A percentile compares a stretch with the other conserved stretches of the same genome.
Conservation (phyloP, 1,140 invertebrate species). For the Eriocheir sinensis region DNA sequence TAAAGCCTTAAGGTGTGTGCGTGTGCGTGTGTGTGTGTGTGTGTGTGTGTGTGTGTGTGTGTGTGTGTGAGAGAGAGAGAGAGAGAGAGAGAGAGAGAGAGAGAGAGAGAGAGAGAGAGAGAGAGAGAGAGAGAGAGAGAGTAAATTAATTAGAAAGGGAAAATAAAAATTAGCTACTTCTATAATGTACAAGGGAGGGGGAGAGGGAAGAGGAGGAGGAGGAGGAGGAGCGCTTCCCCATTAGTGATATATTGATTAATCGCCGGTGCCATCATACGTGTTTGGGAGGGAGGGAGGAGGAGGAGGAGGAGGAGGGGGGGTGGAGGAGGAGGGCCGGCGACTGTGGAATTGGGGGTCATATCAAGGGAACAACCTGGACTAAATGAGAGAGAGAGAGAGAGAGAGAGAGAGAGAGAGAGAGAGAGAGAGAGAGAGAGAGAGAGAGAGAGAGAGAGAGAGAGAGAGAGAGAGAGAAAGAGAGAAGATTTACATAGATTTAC, state of each 20-base stretch:
- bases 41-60: conserved; percentile 16
- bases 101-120: conserved; percentile 10
- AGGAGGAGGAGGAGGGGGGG: not conserved
- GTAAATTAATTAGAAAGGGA: conserved; percentile 5
- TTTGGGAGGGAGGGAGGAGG: not conserved
- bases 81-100: conserved; percentile 22
- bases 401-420: not conserved
- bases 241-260: conserved; percentile 27
- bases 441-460: conserved; percentile 7
- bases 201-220: not conserved
- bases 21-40: not conserved
- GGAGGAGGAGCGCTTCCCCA: not conserved
- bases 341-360: not conserved
- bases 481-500: no score
- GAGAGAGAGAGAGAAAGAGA: no score
- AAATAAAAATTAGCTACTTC: not conserved
- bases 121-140: conserved; percentile 3
- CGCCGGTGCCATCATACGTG: conserved; percentile 1
- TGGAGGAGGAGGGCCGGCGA: not conserved
- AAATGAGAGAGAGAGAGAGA: not conserved
- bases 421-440: not conserved
- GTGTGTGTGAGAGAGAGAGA: conserved; percentile 7
- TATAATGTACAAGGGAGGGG: not conserved
- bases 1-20: no score
- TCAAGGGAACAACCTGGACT: not conserved